Conservation (phyloP, 1,140 invertebrate genomes). For the Geopemphigus sp. region DNA sequence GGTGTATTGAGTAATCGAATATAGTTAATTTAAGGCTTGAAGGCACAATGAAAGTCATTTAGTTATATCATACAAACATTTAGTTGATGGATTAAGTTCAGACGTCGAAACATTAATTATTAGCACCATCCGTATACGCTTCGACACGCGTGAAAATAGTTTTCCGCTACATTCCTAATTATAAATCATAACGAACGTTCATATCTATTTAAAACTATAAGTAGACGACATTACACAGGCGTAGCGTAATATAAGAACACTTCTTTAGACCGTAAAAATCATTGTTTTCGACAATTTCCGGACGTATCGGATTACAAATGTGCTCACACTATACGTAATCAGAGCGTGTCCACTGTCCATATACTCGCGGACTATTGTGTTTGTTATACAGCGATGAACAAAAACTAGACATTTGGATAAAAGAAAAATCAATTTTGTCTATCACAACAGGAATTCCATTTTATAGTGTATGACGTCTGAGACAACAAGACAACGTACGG, state of each 20-base stretch:
- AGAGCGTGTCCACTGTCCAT: slow-evolving; percentile 26
- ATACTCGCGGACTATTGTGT: not conserved
- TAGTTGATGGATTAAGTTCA: too few relatives aligned
- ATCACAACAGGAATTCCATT: not conserved
- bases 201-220: not conserved
- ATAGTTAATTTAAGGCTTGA: too few relatives aligned
- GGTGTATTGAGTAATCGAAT: too few relatives aligned
- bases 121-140: too few relatives aligned
- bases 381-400: not conserved
- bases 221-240: too few relatives aligned
- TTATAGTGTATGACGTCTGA: not conserved
- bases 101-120: too few relatives aligned
- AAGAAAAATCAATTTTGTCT: slow-evolving; percentile 19
- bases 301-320: not conserved
- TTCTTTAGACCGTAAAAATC: not conserved
- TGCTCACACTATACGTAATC: not conserved
- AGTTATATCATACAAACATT: too few relatives aligned
- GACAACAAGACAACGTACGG: not conserved
- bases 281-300: not conserved
- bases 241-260: not conserved
- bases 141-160: not conserved
- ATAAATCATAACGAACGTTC: not conserved
- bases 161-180: not conserved
- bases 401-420: not conserved
- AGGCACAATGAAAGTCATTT: too few relatives aligned